A percentile compares a stretch with the other conserved stretches of the same genome.
Evolutionary conservation across 2,113 vertebrate genomes (phyloP).

Genomic region (Promerops cafer): DNA sequence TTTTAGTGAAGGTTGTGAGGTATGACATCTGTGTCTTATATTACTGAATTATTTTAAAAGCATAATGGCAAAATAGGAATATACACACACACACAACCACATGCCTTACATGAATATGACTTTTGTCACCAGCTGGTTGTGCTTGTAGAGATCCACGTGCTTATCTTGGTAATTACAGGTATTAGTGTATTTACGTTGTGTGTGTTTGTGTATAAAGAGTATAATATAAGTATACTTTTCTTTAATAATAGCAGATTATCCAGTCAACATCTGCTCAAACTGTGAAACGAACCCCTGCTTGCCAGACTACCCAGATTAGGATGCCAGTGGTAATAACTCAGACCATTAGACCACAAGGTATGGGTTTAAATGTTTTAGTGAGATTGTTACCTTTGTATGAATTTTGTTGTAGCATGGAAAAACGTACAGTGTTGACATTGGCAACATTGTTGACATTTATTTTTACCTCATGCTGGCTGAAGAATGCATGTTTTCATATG

Average conservation of each 20-base stretch:
- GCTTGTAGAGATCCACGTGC: conserved; percentile 28
- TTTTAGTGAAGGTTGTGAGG: conserved; percentile 15
- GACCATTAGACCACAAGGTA: conserved; percentile 80
- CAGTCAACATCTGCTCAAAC: conserved; percentile 70
- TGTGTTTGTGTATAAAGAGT: conserved; percentile 63
- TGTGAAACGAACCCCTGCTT: conserved; percentile 72
- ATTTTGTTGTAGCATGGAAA: conserved; percentile 43
- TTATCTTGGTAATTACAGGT: conserved; percentile 32
- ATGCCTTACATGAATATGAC: conserved; percentile 6
- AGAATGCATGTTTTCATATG: neutral
- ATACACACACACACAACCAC: conserved; percentile 54
- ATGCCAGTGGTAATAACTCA: conserved; percentile 84
- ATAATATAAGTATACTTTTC: conserved; percentile 57
- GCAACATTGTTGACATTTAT: neutral
- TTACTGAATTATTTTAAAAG: neutral
- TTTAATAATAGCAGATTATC: conserved; percentile 65
- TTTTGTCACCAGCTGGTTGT: conserved; percentile 50
- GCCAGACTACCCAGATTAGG: conserved; percentile 75
- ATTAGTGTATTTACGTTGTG: conserved; percentile 42
- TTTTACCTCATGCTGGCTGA: neutral
- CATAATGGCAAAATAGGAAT: neutral
- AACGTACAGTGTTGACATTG: neutral
- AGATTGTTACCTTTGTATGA: conserved; percentile 52
- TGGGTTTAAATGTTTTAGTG: conserved; percentile 52
- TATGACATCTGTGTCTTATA: neutral